Base-by-base conservation (phyloP, 30 jellyfish, hydroid and myxozoan genomes). In the Aurelia aurita region DNA sequence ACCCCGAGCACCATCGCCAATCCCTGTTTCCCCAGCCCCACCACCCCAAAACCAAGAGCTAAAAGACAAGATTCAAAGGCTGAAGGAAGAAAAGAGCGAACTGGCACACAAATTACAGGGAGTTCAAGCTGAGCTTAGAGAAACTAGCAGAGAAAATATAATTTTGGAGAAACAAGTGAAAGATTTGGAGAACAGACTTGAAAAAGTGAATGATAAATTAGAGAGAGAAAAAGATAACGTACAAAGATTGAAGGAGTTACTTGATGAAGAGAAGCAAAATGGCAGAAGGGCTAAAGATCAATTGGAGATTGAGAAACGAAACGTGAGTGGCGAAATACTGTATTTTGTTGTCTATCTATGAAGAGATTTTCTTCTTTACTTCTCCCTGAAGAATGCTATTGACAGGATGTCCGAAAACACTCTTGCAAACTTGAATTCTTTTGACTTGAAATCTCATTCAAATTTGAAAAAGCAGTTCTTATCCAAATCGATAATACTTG, bases 161-260 rank as follows among this genome's bases (percentile, higher is more conserved):
- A 23, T 57, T 62, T 74, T 93, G 47, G 79, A 87, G n/a, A 82
- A 84, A 47, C 89, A 87, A 83, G 60, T 72, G 22, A 53, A 63
- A 21, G 93, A 77, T 57, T 70, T 81, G 74, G 98, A 93, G 61
- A 77, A 79, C 63, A 74, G 58, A 70, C 71, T 93, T 54, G 97
- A 93, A 29, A 93, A 87, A 72, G 26, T 87, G 1, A 73, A 49
- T 12, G 60, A 82, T 21, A 80, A 83, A 28, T 46, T 93, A 47
- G 97, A 82, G 43, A 87, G 44, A 55, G 98, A 93, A 66, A 65
- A 46, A 20, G 91, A 82, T 13, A 86, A 64, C 28, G 21, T 75
- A 4, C 29, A 55, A 16, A 77, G 39, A 69, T 27, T 87, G 89
- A 69, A 63, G 58, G 96, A 93, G 22, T 58, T 22, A 20, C 85